A percentile compares a stretch with the other conserved stretches of the same genome.
phyloP scores from a whole-genome alignment of 2,797 vertebrate species.

The Eulemur rubriventer region DNA sequence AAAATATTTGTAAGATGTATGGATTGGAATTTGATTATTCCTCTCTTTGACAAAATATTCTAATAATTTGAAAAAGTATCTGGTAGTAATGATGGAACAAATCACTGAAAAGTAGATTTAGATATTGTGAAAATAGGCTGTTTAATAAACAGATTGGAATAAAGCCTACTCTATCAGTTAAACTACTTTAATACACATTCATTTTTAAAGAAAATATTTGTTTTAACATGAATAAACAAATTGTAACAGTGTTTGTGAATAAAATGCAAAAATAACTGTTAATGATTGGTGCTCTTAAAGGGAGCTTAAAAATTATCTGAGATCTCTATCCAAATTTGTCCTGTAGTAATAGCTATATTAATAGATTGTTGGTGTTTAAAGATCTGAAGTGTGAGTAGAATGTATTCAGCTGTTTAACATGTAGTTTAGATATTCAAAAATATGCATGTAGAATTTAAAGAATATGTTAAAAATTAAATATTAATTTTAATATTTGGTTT shows the following conservation, averaged over 20 bases:
- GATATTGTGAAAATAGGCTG: conserved; percentile 82
- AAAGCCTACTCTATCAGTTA: conserved; percentile 85
- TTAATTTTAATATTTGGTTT: conserved; percentile 87
- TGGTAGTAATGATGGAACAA: conserved; percentile 80
- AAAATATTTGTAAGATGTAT: conserved; percentile 93
- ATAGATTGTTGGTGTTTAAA: conserved; percentile 88
- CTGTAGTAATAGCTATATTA: conserved; percentile 87
- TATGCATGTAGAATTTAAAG: conserved; percentile 93
- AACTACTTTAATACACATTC: conserved; percentile 87
- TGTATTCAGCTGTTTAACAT: conserved; percentile 90
- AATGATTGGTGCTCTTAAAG: conserved; percentile 85
- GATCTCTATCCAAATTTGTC: conserved; percentile 84
- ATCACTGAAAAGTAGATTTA: conserved; percentile 84
- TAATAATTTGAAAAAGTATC: conserved; percentile 80
- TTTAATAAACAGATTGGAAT: conserved; percentile 84
- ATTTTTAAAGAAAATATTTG: conserved; percentile 86
- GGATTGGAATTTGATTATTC: conserved; percentile 84
- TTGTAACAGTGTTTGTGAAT: conserved; percentile 86
- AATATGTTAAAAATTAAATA: conserved; percentile 88
- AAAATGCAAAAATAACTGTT: conserved; percentile 82
- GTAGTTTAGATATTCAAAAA: conserved; percentile 87
- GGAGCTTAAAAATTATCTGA: conserved; percentile 82
- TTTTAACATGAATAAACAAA: conserved; percentile 84
- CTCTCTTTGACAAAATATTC: conserved; percentile 81
- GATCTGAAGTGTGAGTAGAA: conserved; percentile 91